Percentiles rank a stretch among this genome's conserved stretches.
Conservation (phyloP, 2,797 vertebrate genomes). For the Alauda arvensis region DNA sequence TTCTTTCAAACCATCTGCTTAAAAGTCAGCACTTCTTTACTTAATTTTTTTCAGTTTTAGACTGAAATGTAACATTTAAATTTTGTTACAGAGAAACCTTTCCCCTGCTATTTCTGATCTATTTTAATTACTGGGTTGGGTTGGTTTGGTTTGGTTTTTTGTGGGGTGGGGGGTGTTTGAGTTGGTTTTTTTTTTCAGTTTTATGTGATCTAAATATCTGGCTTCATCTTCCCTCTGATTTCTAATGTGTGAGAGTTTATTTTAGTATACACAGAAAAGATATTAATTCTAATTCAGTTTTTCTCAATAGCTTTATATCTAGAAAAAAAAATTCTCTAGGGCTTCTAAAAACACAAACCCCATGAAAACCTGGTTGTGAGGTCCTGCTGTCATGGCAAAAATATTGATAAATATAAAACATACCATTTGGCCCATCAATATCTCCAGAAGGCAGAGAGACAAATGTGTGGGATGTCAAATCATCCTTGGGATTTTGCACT, state of each 20-base stretch:
- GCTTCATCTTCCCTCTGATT: not conserved
- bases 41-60: not conserved
- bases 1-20: not conserved
- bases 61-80: not conserved
- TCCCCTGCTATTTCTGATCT: not conserved
- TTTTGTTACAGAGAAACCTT: not conserved
- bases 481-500: slow-evolving; percentile 7
- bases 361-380: not conserved
- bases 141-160: not conserved
- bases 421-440: not conserved
- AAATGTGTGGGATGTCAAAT: not conserved
- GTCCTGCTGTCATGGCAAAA: not conserved
- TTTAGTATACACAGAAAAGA: not conserved
- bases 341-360: not conserved
- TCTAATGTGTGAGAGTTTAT: not conserved
- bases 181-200: accelerated
- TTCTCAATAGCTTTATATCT: not conserved
- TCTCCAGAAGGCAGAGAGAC: slow-evolving; percentile 1
- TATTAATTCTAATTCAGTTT: slow-evolving; percentile 8
- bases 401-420: not conserved
- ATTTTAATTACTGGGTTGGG: not conserved
- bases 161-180: too few species aligned
- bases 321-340: not conserved
- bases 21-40: not conserved
- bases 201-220: not conserved